Conservation (phyloP, 2,888 invertebrate genomes). For the Tuta absoluta region DNA sequence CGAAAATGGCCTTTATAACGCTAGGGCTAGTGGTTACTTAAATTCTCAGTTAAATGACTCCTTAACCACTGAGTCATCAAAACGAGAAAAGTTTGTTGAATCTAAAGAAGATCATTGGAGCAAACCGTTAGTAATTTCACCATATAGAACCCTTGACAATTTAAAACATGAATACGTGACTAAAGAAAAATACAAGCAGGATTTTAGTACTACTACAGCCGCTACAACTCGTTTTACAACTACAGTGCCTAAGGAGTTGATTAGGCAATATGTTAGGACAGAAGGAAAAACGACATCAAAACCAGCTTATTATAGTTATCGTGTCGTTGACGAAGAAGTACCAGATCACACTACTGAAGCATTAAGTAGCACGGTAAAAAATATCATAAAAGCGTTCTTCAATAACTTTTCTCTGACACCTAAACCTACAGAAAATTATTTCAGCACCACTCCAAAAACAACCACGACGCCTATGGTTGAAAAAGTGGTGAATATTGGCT, state of each 20-base stretch:
- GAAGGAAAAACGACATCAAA: slow-evolving; percentile 50
- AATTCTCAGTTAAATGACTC: slow-evolving; percentile 37
- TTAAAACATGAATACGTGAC: slow-evolving; percentile 52
- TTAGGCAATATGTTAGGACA: slow-evolving; percentile 39
- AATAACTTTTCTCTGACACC: slow-evolving; percentile 55
- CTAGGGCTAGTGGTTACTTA: slow-evolving; percentile 34
- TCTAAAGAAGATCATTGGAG: slow-evolving; percentile 49
- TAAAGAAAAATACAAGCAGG: slow-evolving; percentile 43
- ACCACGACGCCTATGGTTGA: slow-evolving; percentile 52
- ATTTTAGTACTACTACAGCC: slow-evolving; percentile 49
- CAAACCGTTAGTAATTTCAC: slow-evolving; percentile 69
- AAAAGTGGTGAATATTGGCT: slow-evolving; percentile 67
- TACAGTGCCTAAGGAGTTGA: slow-evolving; percentile 39
- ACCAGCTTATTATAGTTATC: slow-evolving; percentile 68
- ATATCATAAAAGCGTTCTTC: slow-evolving; percentile 68
- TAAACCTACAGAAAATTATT: slow-evolving; percentile 24
- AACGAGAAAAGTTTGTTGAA: slow-evolving; percentile 39
- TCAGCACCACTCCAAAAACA: slow-evolving; percentile 26
- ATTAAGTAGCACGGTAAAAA: slow-evolving; percentile 65
- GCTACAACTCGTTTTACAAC: slow-evolving; percentile 45
- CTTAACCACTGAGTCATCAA: slow-evolving; percentile 39
- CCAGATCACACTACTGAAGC: slow-evolving; percentile 71
- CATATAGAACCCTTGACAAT: slow-evolving; percentile 76
- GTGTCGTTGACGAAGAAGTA: slow-evolving; percentile 61
- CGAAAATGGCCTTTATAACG: slow-evolving; percentile 50